Base-by-base conservation (phyloP, 2,888 invertebrate species). In the Teleiodes luculella region DNA sequence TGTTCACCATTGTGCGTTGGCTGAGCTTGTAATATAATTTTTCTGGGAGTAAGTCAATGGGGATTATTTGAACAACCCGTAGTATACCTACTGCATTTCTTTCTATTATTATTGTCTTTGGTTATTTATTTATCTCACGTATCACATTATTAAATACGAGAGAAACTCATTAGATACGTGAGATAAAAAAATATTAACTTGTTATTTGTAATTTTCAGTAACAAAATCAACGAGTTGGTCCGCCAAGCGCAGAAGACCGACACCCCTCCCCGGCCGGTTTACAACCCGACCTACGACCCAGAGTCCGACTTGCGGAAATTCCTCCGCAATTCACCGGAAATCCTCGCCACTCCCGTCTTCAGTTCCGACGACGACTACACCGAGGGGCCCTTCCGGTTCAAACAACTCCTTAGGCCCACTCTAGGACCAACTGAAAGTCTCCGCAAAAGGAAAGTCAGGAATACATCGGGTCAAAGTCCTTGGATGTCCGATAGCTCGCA, bases 401-500 rank as follows among this genome's bases (percentile, higher is more conserved):
- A 93, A 47, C 92, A 93, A 64, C 73, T 94, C 11, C 74, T 94
- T 2, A 80, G 93, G 59, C 93, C 93, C 0, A 93, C 93, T 0
- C 82, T 92, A 54, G 91, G 93, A 1, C 94, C 94, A 0, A 94
- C 94, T 0, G 94, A 94, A 62, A 93, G 94, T 43, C 79, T 94
- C 50, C 85, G 93, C 18, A 93, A 93, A 68, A 83, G 93, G 14
- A 93, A 92, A 75, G 92, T 91, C 0, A 80, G 84, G 2, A 86
- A 82, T 52, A 80, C 85, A 0, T 76, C 86, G 1, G 80, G 82
- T 31, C 82, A 85, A 64, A 83, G 86, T 61, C 85, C 90, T 0
- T 89, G 89, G 89, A 77, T 86, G 78, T 89, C 88, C 0, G 88
- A 89, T 43, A 88, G 89, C 58, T 89, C 89, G 0, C 89, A 87